Conservation (phyloP, 2,888 invertebrate genomes). For the Chrysolina haemoptera region DNA sequence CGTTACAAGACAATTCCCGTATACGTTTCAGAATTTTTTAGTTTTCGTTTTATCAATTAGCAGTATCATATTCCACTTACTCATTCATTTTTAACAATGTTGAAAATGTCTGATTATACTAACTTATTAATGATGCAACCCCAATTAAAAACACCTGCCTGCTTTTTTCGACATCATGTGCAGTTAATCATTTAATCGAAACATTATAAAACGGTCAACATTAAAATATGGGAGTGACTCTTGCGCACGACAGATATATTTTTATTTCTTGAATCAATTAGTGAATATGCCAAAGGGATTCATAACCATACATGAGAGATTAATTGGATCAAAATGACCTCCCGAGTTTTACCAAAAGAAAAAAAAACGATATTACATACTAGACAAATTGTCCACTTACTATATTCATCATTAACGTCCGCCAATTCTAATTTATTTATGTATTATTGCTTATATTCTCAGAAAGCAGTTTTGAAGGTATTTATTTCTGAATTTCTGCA, state of each 20-base stretch:
- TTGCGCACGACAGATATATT: not conserved
- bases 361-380: too few species aligned
- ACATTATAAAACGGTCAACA: conserved; percentile 36
- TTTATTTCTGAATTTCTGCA: too few species aligned
- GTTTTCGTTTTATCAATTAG: conserved; percentile 29
- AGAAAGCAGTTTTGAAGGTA: too few species aligned
- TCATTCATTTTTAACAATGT: conserved; percentile 25
- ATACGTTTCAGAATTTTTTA: not conserved
- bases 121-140: conserved; percentile 41
- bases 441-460: too few species aligned
- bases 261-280: not conserved
- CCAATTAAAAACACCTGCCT: conserved; percentile 45
- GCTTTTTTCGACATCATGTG: conserved; percentile 37
- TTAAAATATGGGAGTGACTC: conserved; percentile 29
- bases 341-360: too few species aligned
- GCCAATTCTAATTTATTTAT: too few species aligned
- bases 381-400: too few species aligned
- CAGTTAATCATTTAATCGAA: conserved; percentile 32
- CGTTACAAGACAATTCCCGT: conserved; percentile 8
- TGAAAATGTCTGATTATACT: conserved; percentile 36
- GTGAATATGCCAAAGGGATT: not conserved
- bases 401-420: too few species aligned
- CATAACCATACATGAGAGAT: too few species aligned
- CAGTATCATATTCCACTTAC: conserved; percentile 30
- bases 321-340: too few species aligned